Evolutionary conservation across 1,140 invertebrate species (phyloP), one percentile per base, ranked within the genome.

Genomic region (Plectus sambesii): DNA sequence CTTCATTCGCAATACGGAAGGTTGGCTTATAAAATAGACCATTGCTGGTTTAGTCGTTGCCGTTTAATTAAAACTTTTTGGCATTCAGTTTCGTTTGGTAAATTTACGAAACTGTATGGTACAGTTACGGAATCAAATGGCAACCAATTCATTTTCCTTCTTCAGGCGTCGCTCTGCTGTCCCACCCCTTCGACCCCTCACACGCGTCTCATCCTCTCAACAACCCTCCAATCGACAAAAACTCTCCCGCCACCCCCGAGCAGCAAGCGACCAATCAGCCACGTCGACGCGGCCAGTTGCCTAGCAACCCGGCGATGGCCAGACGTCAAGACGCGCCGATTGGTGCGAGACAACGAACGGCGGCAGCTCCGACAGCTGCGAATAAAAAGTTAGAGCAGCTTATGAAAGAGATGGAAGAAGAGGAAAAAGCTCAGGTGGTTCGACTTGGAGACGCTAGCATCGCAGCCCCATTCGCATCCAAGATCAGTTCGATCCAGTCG

Each of bases 371-470:
- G 43, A 53, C 23, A 24, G 37, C 8, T 55, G 75, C 47, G 33
- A 41, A 59, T 24, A 47, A 48, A 12, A 53, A 80, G 56, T 69
- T 90, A 37, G 80, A 85, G 51, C 80, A 81, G 58, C 70, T 89
- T 49, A 71, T 94, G 63, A 84, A 86, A 63, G 87, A 96, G 66
- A 70, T 96, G 35, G 87, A 98, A 58, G 87, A 93, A 61, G 80
- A 85, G 55, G 87, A 94, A 46, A 80, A 82, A 55, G 78, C 81
- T 6, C 81, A 84, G 56, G 59, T 97, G 36, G 88, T 98, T 0
- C 84, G 90, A 70, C 73, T 98, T 27, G 94, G 94, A 12, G 94
- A 99, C 75, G 94, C 94, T 6, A 94, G 88, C 57, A 96, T 99
- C 49, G 94, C 94, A 3, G 92, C 94, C 12, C 94, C 94, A 2